Conservation (phyloP, 2,888 invertebrate species). For the Sminthurides aquaticus region DNA sequence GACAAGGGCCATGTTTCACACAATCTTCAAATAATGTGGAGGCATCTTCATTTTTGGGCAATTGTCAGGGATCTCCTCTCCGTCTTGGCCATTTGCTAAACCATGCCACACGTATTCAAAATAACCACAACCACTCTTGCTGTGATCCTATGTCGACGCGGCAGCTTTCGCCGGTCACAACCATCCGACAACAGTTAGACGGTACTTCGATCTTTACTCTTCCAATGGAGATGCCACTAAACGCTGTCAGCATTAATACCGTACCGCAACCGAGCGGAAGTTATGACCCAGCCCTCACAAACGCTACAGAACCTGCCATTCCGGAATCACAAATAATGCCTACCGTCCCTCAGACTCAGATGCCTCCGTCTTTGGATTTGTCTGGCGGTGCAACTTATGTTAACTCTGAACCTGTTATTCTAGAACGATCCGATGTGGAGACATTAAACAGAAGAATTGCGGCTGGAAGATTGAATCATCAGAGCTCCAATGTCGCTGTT, state of each 20-base stretch:
- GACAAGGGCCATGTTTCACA: too few relatives aligned
- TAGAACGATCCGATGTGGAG: background rate
- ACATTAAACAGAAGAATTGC: background rate
- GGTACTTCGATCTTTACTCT: background rate
- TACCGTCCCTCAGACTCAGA: background rate
- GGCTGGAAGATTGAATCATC: background rate
- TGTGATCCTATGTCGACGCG: background rate
- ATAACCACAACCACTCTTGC: background rate
- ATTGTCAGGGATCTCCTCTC: too few relatives aligned
- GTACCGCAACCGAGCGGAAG: background rate
- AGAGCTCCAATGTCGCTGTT: conserved; percentile 33
- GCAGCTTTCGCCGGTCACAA: background rate
- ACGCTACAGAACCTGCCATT: background rate
- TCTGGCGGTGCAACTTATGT: background rate
- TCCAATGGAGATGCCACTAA: too few relatives aligned
- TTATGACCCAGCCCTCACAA: background rate
- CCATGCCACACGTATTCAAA: too few relatives aligned
- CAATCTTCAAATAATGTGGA: too few relatives aligned
- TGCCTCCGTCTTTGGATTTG: background rate
- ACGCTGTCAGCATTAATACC: too few relatives aligned
- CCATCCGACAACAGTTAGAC: background rate
- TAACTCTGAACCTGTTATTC: background rate
- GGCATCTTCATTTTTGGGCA: too few relatives aligned
- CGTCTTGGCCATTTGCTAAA: too few relatives aligned
- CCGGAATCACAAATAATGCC: background rate